phyloP scores from a whole-genome alignment of 2,888 invertebrate species.

The Sericinus montela region DNA sequence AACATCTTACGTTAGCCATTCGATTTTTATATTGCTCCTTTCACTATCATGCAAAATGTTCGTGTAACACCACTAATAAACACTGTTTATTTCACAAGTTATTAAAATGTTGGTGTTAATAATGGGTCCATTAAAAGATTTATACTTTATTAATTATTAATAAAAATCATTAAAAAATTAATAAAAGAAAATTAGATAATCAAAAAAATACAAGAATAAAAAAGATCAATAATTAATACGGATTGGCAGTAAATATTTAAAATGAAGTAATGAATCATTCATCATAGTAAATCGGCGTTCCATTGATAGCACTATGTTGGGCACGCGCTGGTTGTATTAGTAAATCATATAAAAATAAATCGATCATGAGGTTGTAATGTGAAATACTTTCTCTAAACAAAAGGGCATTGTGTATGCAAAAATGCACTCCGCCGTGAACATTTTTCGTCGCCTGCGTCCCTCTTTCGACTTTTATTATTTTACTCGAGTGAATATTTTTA shows the following conservation, averaged over 20 bases:
- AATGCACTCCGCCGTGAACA: conserved; percentile 71
- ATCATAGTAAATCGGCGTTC: conserved; percentile 27
- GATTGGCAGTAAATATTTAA: background rate
- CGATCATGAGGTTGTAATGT: conserved; percentile 69
- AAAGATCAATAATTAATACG: too few relatives aligned
- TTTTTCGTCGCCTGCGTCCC: conserved; percentile 73
- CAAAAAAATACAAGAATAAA: too few relatives aligned
- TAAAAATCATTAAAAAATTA: background rate
- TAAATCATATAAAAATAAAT: conserved; percentile 77
- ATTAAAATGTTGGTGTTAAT: background rate
- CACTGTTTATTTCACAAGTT: background rate
- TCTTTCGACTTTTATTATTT: conserved; percentile 47
- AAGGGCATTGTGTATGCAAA: conserved; percentile 77
- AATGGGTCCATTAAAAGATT: too few relatives aligned
- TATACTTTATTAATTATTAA: too few relatives aligned
- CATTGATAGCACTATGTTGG: conserved; percentile 42
- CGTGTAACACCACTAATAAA: conserved; percentile 3
- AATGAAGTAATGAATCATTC: conserved; percentile 27
- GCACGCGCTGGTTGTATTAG: conserved; percentile 44
- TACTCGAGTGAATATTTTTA: conserved; percentile 47
- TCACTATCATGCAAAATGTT: conserved; percentile 33
- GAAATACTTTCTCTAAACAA: conserved; percentile 79
- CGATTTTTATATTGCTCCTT: conserved; percentile 33
- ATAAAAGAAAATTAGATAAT: background rate
- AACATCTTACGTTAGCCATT: conserved; percentile 57